phyloP scores from a whole-genome alignment of 2,113 vertebrate species.

The Spilogale gracilis region DNA sequence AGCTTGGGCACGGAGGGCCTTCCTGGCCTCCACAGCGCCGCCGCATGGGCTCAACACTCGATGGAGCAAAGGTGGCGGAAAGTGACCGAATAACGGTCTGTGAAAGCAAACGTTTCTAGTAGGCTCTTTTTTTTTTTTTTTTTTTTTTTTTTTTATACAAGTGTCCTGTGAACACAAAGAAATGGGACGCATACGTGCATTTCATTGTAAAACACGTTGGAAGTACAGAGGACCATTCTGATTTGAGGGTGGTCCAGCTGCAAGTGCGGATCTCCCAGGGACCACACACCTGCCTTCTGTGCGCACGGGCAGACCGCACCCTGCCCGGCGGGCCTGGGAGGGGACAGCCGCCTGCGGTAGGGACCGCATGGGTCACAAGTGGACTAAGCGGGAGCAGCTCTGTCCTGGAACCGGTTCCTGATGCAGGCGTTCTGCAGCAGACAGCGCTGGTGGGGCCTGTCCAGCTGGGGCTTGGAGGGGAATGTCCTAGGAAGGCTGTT shows the following conservation, averaged over 20 bases:
- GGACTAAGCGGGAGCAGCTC: not conserved
- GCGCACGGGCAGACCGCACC: fast-evolving
- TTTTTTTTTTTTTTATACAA: too few relatives aligned
- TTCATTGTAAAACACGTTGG: not conserved
- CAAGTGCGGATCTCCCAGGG: too few relatives aligned
- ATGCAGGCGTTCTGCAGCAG: not conserved
- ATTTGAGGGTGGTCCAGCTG: not conserved
- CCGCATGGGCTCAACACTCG: not conserved
- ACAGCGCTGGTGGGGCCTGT: not conserved
- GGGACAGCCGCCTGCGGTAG: fast-evolving
- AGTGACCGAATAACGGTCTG: not conserved
- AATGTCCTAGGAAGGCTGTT: not conserved
- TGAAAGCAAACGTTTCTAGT: not conserved
- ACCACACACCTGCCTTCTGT: not conserved
- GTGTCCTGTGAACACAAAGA: not conserved
- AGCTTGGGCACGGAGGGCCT: not conserved
- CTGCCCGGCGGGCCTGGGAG: fast-evolving
- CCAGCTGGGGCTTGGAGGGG: not conserved
- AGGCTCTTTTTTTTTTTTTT: too few relatives aligned
- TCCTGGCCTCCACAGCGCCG: fast-evolving
- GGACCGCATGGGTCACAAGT: fast-evolving
- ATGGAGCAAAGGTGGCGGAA: not conserved
- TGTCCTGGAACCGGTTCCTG: not conserved
- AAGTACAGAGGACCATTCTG: not conserved
- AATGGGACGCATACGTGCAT: fast-evolving